Base-by-base conservation (phyloP, 2,888 invertebrate genomes). In the Phanerotoma sp. region DNA sequence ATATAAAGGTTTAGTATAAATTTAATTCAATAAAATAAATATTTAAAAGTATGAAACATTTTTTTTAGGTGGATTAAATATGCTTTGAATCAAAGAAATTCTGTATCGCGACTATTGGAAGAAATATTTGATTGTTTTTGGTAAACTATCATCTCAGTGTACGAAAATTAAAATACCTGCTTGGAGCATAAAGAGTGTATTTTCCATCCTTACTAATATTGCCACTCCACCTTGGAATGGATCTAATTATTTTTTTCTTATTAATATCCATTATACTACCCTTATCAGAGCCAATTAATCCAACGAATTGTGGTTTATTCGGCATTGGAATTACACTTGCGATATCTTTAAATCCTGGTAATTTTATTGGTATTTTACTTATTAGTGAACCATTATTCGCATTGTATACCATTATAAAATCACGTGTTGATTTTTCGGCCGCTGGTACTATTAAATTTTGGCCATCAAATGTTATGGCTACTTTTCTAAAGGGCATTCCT, bases 191-290 rank as follows among this genome's bases (percentile, higher is more conserved):
- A 0, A 98, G 81, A 0, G 97, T 98, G 63, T 86, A 87, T 75
- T 93, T 93, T 2, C 93, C 93, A 70, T 94, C 93, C 61, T 84
- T 83, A 0, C 93, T 93, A 64, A 92, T 87, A 48, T 86, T 87
- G 0, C 96, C 96, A 62, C 93, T 93, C 96, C 96, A 97, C 67
- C 93, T 89, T 1, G 89, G 87, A 11, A 96, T 87, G 1, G 91
- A 87, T 48, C 95, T 83, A n/a, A 96, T 80, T 60, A 93, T 87
- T 67, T 91, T 88, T 69, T 95, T 96, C 15, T 86, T 89, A 71
- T 89, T 90, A 57, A 96, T 89, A 70, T 97, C 96, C 65, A 96
- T 80, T 35, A 97, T 88, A 58, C 89, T 91, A 10, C 91, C 91
- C 75, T 95, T 96, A 67, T 96, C 96, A 7, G 86, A 86, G 49